Evolutionary conservation across 2,888 invertebrate genomes (phyloP), one percentile per base, ranked within the genome.

Genomic region (Cerceris ruficornis): DNA sequence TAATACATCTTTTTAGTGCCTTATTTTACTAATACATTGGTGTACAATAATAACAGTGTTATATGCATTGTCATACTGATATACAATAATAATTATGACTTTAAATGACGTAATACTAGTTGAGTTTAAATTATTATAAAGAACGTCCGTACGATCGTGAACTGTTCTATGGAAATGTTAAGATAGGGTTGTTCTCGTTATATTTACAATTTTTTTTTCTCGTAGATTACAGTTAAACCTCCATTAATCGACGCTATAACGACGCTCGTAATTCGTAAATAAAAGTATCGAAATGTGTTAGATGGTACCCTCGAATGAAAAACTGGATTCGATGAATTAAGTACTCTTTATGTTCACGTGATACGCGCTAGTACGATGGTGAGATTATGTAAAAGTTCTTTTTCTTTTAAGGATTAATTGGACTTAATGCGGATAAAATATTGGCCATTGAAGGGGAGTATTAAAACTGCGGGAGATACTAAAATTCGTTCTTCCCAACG

Each of bases 1-100:
- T 88, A 86, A 86, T 87, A 84, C 81, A 83, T 84, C 72, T 81
- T 62, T 71, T 80, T 71, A 14, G 42, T 78, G 72, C 70, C 61
- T 84, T 76, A 82, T 65, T 49, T 81, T 80, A 69, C 75, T 71
- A 78, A 72, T 76, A 81, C 67, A 83, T 58, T 79, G 72, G 68
- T 69, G n/a, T 83, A 83, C 77, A 83, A 46, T 71, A 73, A 50
- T 79, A 81, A 82, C 69, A 82, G 60, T 75, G 64, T 74, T 55
- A 76, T 82, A 60, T 68, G 59, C 60, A 76, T 75, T 50, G 46
- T 75, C 64, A 69, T 69, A 67, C 74, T 70, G 84, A 64, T 62
- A 75, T 75, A 84, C 69, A 83, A 67, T 69, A 67, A 50, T 77
- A 61, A 50, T 73, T 64, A 65, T 57, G 13, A 13, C 60, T 15